Evolutionary conservation across 2,888 invertebrate genomes (phyloP).

Genomic region (Nomada fabriciana): DNA sequence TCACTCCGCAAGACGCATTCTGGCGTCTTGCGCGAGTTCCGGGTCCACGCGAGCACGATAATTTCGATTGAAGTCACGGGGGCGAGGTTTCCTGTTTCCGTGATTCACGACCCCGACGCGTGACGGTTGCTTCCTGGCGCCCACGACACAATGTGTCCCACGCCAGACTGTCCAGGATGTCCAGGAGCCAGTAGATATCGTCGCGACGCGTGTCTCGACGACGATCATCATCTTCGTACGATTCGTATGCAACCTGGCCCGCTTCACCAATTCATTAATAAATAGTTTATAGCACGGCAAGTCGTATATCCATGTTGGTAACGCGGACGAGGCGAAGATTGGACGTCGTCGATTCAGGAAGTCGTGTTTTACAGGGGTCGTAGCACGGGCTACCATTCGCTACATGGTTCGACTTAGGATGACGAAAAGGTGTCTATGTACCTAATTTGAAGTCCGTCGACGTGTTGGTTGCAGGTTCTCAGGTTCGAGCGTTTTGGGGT

Average conservation of each 20-base stretch:
- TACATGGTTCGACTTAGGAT: conserved; percentile 51
- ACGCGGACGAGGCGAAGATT: conserved; percentile 44
- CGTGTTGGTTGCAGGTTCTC: not conserved
- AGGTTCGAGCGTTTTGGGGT: not conserved
- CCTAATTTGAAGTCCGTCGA: conserved; percentile 13
- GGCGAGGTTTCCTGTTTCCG: conserved; percentile 79
- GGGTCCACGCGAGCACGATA: conserved; percentile 61
- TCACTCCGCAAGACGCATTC: conserved; percentile 22
- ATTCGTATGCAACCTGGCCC: conserved; percentile 62
- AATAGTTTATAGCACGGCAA: conserved; percentile 62
- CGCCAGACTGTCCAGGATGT: conserved; percentile 61
- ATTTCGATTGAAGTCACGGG: conserved; percentile 80
- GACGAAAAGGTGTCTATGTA: conserved; percentile 7
- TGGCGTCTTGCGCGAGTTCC: conserved; percentile 63
- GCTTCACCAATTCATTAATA: conserved; percentile 67
- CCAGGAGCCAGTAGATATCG: conserved; percentile 58
- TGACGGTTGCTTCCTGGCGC: conserved; percentile 77
- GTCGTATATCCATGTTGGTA: conserved; percentile 12
- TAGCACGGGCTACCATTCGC: conserved; percentile 38
- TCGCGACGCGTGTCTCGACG: conserved; percentile 67
- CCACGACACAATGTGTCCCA: conserved; percentile 68
- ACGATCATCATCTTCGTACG: conserved; percentile 15
- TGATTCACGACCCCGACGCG: conserved; percentile 75
- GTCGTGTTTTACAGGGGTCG: conserved; percentile 62
- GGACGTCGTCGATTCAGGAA: conserved; percentile 57